Conservation (phyloP, 2,113 vertebrate species). For the Rhabdomys dilectus region DNA sequence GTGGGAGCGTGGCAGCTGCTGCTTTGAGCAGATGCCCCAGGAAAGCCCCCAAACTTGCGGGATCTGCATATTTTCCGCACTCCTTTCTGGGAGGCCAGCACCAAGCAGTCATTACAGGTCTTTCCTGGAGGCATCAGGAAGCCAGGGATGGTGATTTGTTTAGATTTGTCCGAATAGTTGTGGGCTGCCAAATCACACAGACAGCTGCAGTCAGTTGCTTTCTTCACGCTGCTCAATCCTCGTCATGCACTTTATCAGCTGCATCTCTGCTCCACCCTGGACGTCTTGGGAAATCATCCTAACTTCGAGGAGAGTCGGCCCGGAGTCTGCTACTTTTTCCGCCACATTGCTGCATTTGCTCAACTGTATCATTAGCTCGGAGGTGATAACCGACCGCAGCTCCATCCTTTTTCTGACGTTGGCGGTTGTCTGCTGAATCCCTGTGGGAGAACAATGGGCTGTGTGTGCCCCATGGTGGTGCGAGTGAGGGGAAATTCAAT, state of each 20-base stretch:
- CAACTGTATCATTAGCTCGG: conserved; percentile 74
- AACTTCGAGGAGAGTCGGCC: conserved; percentile 61
- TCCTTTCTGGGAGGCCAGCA: conserved; percentile 59
- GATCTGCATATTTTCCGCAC: conserved; percentile 72
- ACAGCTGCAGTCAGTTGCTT: conserved; percentile 77
- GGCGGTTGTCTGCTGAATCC: conserved; percentile 33
- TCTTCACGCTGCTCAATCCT: conserved; percentile 49
- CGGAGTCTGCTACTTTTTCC: conserved; percentile 77
- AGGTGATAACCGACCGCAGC: conserved; percentile 68
- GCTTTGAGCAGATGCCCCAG: conserved; percentile 60
- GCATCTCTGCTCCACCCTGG: conserved; percentile 76
- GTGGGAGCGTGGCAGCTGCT: conserved; percentile 73
- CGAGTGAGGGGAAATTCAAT: conserved; percentile 8
- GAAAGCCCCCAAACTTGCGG: conserved; percentile 71
- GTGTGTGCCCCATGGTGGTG: background rate
- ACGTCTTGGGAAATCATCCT: conserved; percentile 79
- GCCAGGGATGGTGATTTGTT: conserved; percentile 42
- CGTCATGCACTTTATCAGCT: conserved; percentile 69
- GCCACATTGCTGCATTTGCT: conserved; percentile 63
- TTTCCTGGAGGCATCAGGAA: conserved; percentile 60
- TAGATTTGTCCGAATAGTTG: conserved; percentile 74
- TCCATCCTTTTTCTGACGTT: conserved; percentile 74
- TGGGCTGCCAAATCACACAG: conserved; percentile 70
- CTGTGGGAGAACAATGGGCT: conserved; percentile 64
- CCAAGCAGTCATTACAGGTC: conserved; percentile 42